Percentiles rank a stretch among this genome's conserved stretches.
phyloP scores from a whole-genome alignment of 1,140 invertebrate genomes.

The Drosophila willistoni region DNA sequence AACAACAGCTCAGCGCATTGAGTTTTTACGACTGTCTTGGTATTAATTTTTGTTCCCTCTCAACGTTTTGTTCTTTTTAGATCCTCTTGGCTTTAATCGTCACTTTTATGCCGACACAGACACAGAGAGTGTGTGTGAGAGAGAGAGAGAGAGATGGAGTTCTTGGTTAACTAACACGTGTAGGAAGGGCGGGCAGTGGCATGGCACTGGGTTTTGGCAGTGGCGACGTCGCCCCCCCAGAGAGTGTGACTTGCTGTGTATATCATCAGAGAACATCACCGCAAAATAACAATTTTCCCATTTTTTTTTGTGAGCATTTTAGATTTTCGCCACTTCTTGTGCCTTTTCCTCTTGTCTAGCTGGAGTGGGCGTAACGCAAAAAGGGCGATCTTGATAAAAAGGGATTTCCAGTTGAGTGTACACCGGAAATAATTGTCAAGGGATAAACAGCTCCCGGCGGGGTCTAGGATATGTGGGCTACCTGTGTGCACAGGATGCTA shows the following conservation, averaged over 20 bases:
- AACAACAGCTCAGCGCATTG: neutral
- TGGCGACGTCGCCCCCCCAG: conserved; percentile 45
- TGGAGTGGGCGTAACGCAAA: conserved; percentile 54
- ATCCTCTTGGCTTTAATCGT: conserved; percentile 40
- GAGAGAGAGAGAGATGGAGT: conserved; percentile 7
- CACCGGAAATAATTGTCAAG: conserved; percentile 77
- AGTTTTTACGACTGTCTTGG: conserved; percentile 68
- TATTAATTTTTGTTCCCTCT: conserved; percentile 55
- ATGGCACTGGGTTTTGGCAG: neutral
- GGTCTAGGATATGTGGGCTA: conserved; percentile 27
- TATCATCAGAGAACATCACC: conserved; percentile 58
- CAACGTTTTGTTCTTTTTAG: conserved; percentile 51
- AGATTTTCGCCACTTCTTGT: conserved; percentile 18
- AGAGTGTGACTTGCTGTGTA: conserved; percentile 42
- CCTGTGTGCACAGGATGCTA: conserved; percentile 62
- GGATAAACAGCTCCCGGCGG: conserved; percentile 23
- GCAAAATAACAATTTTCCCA: conserved; percentile 33
- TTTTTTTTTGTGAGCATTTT: neutral
- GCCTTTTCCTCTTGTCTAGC: neutral
- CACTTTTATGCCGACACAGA: conserved; percentile 42
- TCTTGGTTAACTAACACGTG: conserved; percentile 56
- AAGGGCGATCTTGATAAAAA: conserved; percentile 65
- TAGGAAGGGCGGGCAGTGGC: conserved; percentile 10
- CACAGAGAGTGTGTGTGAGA: neutral
- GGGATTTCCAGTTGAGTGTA: conserved; percentile 34